Evolutionary conservation across 2,888 invertebrate species (phyloP).

Genomic region (Nymphalis urticae): DNA sequence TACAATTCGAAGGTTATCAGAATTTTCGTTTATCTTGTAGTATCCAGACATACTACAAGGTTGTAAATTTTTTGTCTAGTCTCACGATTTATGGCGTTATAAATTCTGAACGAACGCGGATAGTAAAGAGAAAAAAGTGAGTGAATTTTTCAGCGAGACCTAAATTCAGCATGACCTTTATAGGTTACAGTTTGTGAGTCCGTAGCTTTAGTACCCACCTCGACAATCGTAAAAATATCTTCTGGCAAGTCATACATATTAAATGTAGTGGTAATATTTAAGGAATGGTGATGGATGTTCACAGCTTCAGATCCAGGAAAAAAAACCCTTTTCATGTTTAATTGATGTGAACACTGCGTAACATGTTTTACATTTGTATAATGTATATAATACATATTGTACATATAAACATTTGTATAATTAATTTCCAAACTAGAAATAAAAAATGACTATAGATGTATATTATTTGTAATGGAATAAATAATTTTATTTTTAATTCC

Average conservation of each 20-base stretch:
- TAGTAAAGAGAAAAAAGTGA: constrained; percentile 65
- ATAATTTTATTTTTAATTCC: too few relatives aligned
- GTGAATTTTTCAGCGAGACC: constrained; percentile 69
- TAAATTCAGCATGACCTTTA: constrained; percentile 49
- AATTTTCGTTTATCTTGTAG: constrained; percentile 58
- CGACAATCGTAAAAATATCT: constrained; percentile 24
- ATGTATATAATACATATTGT: too few relatives aligned
- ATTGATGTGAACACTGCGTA: too few relatives aligned
- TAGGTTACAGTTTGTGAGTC: constrained; percentile 38
- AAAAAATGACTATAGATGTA: too few relatives aligned
- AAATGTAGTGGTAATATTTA: constrained; percentile 7
- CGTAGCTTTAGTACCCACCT: constrained; percentile 42
- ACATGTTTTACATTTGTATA: too few relatives aligned
- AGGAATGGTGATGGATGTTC: background rate
- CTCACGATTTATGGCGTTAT: constrained; percentile 71
- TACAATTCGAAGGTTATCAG: constrained; percentile 54
- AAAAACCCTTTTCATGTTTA: too few relatives aligned
- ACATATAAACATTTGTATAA: too few relatives aligned
- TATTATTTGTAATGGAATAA: too few relatives aligned
- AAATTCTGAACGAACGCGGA: constrained; percentile 71
- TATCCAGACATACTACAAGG: constrained; percentile 53
- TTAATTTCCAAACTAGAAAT: too few relatives aligned
- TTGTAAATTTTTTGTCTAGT: constrained; percentile 68
- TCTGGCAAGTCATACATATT: constrained; percentile 17
- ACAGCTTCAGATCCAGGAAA: background rate